Conservation (phyloP, 37 sponge, comb jelly and placozoan genomes). For the Sycon ciliatum region DNA sequence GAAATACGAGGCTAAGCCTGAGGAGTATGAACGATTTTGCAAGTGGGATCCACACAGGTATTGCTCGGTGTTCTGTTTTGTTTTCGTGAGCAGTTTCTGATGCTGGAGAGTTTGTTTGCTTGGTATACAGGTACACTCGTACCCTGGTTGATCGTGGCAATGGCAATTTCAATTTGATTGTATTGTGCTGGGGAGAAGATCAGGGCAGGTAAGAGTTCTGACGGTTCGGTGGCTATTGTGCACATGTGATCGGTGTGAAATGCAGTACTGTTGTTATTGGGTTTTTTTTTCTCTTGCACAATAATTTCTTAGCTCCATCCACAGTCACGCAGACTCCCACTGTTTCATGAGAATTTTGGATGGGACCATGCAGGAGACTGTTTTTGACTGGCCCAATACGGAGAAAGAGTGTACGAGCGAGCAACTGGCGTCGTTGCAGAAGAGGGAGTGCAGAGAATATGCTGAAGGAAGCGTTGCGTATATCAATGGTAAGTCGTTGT, state of each 20-base stretch:
- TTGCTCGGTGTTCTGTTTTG: neutral
- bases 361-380: slow-evolving; percentile 61
- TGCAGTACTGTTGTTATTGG: neutral
- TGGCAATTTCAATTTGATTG: slow-evolving; percentile 67
- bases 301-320: slow-evolving; percentile 49
- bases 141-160: slow-evolving; percentile 84
- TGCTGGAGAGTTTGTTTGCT: slow-evolving; percentile 1
- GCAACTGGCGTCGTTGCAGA: slow-evolving; percentile 13
- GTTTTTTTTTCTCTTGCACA: neutral
- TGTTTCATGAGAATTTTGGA: slow-evolving; percentile 81
- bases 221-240: no score
- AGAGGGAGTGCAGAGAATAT: no score
- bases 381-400: slow-evolving; percentile 47
- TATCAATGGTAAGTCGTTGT: slow-evolving; percentile 50
- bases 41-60: slow-evolving; percentile 70
- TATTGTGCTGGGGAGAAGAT: slow-evolving; percentile 87
- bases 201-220: slow-evolving; percentile 57
- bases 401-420: neutral
- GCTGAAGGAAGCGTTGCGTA: slow-evolving; percentile 73
- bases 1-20: slow-evolving; percentile 42
- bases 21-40: slow-evolving; percentile 53
- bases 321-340: slow-evolving; percentile 77
- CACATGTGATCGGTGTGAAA: neutral
- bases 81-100: no score
- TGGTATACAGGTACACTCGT: slow-evolving; percentile 63